Evolutionary conservation across 2,797 vertebrate genomes (phyloP), one percentile per base, ranked within the genome.

Genomic region (Balearica regulorum): DNA sequence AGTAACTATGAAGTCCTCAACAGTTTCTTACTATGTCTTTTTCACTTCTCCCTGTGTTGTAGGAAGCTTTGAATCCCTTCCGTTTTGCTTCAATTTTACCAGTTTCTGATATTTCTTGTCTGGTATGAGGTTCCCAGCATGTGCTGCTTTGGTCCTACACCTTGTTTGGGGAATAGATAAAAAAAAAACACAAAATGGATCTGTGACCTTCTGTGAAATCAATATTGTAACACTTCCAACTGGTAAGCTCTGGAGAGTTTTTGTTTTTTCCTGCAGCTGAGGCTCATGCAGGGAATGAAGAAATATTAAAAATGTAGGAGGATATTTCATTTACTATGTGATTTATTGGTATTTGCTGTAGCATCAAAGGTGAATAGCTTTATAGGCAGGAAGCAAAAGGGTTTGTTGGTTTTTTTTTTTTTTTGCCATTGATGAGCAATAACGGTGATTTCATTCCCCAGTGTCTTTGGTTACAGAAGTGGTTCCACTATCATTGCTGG

Each of bases 291-390:
- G 65, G 15, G 51, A 91, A 89, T 83, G 65, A 93, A 93, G 82
- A 94, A 89, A 93, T 96, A 94, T 93, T 93, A 93, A 95, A 96
- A 95, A 96, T 73, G 41, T 81, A 86, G 17, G 37, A 89, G 51
- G 51, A 96, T 94, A 96, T 90, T 87, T 49, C 61, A 77, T 92
- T 95, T 95, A 53, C 84, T 28, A 7, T 64, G 68, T 92, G 93
- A 92, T 95, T 94, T 91, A 93, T 86, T 90, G 82, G 71, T 66
- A 1, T 64, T 92, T 86, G 20, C 44, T 76, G 57, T 46, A 90
- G 68, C 55, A 90, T 71, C 86, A 91, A 90, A 95, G 49, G 54
- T 69, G 90, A 91, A 96, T 41, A 77, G 9, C 66, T 91, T 91
- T 92, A 65, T 31, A 92, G 82, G n/a, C 35, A 93, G 82, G 72